Evolutionary conservation across 2,113 vertebrate species (phyloP), one percentile per base, ranked within the genome.

Genomic region (Ceyx cyanopectus): DNA sequence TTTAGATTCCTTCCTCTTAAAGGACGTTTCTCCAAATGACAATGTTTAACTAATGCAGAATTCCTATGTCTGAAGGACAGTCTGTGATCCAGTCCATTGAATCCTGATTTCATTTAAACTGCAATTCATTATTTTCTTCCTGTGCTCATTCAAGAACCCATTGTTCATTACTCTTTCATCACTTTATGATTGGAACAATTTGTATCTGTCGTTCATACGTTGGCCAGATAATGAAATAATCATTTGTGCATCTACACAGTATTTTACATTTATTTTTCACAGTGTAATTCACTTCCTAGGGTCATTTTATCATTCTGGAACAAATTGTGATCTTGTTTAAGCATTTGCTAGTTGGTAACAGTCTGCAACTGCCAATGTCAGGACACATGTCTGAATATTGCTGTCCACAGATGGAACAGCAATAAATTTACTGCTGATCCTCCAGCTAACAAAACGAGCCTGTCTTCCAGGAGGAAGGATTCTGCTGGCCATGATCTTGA

Each of bases 101-200:
- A 94, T 97, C 85, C 94, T 91, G 93, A 96, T 97, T 97, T 97
- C 96, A 96, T 97, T 97, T 97, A 97, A 98, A 97, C 84, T 95
- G 94, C 92, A 96, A 97, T 98, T 97, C 95, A 97, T 97, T 98
- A 98, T 97, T 97, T 97, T 97, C 97, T 98, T 98, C 96, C 96
- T 95, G 90, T 91, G 96, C 95, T 97, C 97, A 93, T 93, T 97
- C 91, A 96, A 90, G 96, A 98, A 96, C 95, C 96, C 93, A 95
- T 97, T 98, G 97, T 97, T 98, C 97, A 97, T 98, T 98, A 97
- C 93, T 97, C 96, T 97, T 97, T 97, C 97, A 98, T 98, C 97
- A 95, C 90, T 95, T 81, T 95, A 81, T 96, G 97, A 98, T 97
- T 97, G 97, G 92, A 98, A 96, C 95, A 97, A 97, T 98, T 98